These are phyloP conservation scores for Drosophila sp. DNA, from an alignment of 1,140 invertebrate species.

Conservation along the genomic window DNA sequence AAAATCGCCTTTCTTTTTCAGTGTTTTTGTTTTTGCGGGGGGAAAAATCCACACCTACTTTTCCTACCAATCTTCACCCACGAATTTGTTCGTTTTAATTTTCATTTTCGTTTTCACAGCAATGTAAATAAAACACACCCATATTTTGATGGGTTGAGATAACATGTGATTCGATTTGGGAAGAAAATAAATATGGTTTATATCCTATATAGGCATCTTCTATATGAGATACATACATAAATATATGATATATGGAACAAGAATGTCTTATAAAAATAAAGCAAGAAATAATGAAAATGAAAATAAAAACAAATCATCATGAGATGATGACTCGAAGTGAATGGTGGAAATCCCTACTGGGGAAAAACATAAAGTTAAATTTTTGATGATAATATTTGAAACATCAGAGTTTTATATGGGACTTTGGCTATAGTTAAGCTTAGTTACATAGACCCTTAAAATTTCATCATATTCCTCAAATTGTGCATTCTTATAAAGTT, in stretches of 20 bases:
- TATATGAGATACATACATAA: too few species aligned
- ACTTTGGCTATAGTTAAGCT: too few species aligned
- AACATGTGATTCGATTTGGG: conserved; percentile 38
- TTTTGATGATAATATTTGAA: too few species aligned
- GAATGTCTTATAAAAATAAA: conserved; percentile 3
- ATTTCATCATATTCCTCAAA: too few species aligned
- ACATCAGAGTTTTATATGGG: too few species aligned
- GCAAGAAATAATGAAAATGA: background rate
- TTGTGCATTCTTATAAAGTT: background rate
- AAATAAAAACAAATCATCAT: background rate
- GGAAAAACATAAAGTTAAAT: background rate
- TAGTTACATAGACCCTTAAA: too few species aligned
- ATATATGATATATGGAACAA: background rate
- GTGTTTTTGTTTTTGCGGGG: background rate
- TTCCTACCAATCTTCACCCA: conserved; percentile 33
- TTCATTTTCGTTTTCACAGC: conserved; percentile 1
- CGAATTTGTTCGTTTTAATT: conserved; percentile 26
- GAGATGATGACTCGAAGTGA: background rate
- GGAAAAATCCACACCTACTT: conserved; percentile 47
- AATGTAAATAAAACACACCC: conserved; percentile 61
- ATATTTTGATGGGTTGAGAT: conserved; percentile 14
- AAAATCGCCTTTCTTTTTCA: conserved; percentile 36
- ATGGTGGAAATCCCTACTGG: background rate
- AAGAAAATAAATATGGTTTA: background rate
- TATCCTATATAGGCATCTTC: background rate